Conservation (phyloP, 2,888 invertebrate species). For the Smittia sp. region DNA sequence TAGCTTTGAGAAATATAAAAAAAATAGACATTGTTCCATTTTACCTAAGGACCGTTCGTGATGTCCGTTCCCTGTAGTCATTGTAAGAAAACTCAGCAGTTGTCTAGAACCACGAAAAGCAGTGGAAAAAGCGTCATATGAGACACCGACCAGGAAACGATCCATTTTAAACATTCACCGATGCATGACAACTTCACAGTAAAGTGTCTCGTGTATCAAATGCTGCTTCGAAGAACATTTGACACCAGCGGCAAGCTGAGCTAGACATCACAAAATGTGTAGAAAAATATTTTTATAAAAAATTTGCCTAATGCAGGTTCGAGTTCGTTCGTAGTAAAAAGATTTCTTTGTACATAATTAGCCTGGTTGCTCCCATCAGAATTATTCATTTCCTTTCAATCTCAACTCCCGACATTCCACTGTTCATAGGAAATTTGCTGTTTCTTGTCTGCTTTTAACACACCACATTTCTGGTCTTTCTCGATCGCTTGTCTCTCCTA, state of each 20-base stretch:
- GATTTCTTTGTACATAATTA: no score
- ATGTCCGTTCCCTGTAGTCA: neutral
- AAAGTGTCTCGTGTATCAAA: no score
- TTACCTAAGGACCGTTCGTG: neutral
- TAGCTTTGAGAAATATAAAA: no score
- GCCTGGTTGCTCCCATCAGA: no score
- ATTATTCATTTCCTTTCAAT: no score
- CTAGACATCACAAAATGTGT: no score
- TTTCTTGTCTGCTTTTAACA: neutral
- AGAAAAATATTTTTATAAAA: no score
- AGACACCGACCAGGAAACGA: constrained; percentile 36
- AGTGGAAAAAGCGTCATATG: neutral
- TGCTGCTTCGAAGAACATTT: no score
- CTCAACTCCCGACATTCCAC: neutral
- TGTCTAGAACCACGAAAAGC: neutral
- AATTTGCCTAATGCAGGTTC: neutral
- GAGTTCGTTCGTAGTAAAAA: no score
- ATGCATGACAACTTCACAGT: constrained; percentile 39
- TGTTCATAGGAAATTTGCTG: constrained; percentile 9
- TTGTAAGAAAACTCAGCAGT: neutral
- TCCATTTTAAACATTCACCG: constrained; percentile 40
- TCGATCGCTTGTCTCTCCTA: neutral
- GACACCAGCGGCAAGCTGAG: no score
- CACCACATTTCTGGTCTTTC: neutral
- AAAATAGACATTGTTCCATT: neutral